These are phyloP conservation scores for Callosobruchus maculatus DNA, from an alignment of 2,888 invertebrate species.

Conservation along the genomic window DNA sequence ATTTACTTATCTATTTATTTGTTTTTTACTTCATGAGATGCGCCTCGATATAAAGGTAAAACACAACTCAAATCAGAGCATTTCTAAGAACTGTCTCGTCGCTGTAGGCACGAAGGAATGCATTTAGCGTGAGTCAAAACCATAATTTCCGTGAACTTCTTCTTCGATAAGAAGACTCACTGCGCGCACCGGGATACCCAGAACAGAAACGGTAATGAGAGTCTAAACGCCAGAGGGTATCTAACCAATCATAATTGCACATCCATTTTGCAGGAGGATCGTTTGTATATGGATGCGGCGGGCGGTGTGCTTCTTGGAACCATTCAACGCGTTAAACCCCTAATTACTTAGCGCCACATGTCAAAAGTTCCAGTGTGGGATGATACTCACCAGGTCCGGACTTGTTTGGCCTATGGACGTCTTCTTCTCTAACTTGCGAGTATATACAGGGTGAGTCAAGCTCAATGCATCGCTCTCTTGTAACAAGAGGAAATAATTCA, in stretches of 20 bases:
- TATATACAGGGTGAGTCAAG: no score
- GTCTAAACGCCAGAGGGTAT: background rate
- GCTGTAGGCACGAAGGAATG: background rate
- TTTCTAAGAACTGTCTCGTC: background rate
- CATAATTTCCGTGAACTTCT: no score
- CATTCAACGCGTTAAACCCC: background rate
- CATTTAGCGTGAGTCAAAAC: background rate
- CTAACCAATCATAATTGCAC: background rate
- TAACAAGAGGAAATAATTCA: no score
- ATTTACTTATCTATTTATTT: no score
- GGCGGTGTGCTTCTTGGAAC: background rate
- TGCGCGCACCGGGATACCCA: background rate
- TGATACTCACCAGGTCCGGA: no score
- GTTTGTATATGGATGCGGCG: background rate
- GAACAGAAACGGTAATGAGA: background rate
- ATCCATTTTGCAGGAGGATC: background rate
- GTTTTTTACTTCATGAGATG: no score
- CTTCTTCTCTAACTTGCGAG: no score
- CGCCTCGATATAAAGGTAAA: no score
- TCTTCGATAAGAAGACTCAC: background rate
- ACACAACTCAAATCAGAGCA: background rate
- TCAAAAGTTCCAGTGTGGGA: background rate
- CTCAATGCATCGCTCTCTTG: no score
- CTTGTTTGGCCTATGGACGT: no score
- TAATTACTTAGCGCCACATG: background rate